Conservation (phyloP, 2,113 vertebrate genomes). For the Vulpes vulpes region DNA sequence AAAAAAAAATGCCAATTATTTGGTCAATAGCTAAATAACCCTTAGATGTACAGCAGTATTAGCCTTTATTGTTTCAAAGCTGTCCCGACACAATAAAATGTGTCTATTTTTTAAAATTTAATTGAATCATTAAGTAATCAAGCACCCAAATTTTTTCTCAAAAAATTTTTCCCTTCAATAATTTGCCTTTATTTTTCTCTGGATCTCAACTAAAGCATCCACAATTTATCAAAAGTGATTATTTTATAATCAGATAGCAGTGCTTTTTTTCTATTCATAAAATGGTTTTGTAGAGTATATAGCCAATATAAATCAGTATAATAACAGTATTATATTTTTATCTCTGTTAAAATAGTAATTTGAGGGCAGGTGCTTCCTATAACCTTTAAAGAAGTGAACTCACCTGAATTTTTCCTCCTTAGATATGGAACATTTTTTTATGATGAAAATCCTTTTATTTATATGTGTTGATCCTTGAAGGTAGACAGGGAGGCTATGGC, state of each 20-base stretch:
- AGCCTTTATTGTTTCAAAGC: not conserved
- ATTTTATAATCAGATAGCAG: not conserved
- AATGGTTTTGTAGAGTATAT: not conserved
- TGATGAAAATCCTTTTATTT: slow-evolving; percentile 14
- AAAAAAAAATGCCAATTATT: not conserved
- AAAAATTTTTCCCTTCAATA: not conserved
- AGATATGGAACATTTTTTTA: not conserved
- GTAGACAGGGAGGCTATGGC: not conserved
- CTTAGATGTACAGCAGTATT: not conserved
- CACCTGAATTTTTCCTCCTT: not conserved
- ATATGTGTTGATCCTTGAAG: not conserved
- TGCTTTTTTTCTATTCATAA: not conserved
- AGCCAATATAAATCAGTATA: not conserved
- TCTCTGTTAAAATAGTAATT: not conserved
- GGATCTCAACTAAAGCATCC: not conserved
- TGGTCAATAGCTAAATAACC: not conserved
- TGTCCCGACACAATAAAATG: not conserved
- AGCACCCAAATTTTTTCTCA: not conserved
- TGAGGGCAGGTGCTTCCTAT: not conserved
- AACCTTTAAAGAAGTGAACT: not conserved
- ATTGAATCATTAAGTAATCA: not conserved
- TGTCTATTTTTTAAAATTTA: not conserved
- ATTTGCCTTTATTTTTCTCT: not conserved
- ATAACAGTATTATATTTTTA: not conserved
- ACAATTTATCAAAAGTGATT: not conserved